Evolutionary conservation across 1,140 invertebrate species (phyloP).

Genomic region (Diabrotica undecimpunctata): DNA sequence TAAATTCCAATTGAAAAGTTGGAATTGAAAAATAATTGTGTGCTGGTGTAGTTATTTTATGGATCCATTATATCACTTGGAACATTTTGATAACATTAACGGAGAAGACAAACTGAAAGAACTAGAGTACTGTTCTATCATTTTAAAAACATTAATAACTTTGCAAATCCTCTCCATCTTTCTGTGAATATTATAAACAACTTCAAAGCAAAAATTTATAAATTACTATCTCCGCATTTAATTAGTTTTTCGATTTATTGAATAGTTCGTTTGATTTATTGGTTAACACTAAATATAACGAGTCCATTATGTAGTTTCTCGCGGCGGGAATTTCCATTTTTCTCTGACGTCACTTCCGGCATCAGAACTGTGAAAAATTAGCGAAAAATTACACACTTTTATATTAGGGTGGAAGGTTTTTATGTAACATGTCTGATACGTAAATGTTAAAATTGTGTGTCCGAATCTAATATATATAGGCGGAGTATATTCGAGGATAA

Average conservation of each 20-base stretch:
- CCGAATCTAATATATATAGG: no score
- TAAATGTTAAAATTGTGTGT: not conserved
- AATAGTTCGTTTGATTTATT: constrained; percentile 31
- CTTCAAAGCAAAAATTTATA: constrained; percentile 26
- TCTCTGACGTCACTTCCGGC: constrained; percentile 36
- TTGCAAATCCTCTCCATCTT: constrained; percentile 30
- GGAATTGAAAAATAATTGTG: no score
- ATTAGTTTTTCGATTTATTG: constrained; percentile 23
- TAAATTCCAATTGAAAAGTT: no score
- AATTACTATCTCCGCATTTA: constrained; percentile 22
- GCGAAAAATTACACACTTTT: constrained; percentile 13
- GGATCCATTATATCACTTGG: no score
- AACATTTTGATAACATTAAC: no score
- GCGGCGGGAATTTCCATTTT: constrained; percentile 42
- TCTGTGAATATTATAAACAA: constrained; percentile 15
- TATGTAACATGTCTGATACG: not conserved
- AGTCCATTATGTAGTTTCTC: constrained; percentile 32
- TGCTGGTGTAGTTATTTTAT: no score
- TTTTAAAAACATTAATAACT: constrained; percentile 21
- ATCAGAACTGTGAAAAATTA: constrained; percentile 9
- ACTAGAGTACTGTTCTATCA: no score
- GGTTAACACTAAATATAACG: constrained; percentile 20
- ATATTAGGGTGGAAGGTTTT: not conserved
- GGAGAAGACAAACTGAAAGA: no score
- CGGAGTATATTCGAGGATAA: no score